phyloP scores from a whole-genome alignment of 2,797 vertebrate genomes.

The Menidia menidia region DNA sequence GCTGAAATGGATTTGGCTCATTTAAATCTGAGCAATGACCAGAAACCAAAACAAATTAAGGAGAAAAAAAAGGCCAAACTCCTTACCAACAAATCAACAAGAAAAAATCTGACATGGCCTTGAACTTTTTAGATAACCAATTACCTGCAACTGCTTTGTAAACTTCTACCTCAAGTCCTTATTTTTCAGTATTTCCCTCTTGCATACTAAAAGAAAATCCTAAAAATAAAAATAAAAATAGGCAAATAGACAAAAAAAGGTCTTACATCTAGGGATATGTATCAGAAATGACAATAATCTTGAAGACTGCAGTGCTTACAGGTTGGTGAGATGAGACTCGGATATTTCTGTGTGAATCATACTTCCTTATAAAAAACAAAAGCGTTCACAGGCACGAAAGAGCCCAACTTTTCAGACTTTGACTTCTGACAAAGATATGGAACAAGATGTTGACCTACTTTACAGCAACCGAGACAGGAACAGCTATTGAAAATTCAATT shows the following conservation, averaged over 20 bases:
- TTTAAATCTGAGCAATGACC: neutral
- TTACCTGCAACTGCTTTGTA: slow-evolving; percentile 27
- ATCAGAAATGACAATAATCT: slow-evolving; percentile 7
- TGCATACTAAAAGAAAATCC: slow-evolving; percentile 1
- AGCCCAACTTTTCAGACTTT: slow-evolving; percentile 26
- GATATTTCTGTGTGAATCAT: slow-evolving; percentile 35
- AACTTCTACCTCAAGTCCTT: slow-evolving; percentile 23
- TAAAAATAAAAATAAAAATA: neutral
- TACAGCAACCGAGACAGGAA: slow-evolving; percentile 37
- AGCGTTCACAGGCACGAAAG: slow-evolving; percentile 36
- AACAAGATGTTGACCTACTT: slow-evolving; percentile 69
- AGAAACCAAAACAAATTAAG: slow-evolving; percentile 18
- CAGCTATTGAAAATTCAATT: slow-evolving; percentile 52
- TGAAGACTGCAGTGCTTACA: slow-evolving; percentile 2
- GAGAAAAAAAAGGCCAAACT: slow-evolving; percentile 9
- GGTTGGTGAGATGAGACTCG: slow-evolving; percentile 2
- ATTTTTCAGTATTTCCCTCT: neutral
- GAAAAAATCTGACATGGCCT: slow-evolving; percentile 37
- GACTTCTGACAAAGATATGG: slow-evolving; percentile 31
- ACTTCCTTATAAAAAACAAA: slow-evolving; percentile 33
- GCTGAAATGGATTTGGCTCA: slow-evolving; percentile 7
- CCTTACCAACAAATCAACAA: neutral
- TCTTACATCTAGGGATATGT: neutral
- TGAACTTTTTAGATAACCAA: slow-evolving; percentile 25
- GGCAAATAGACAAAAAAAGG: slow-evolving; percentile 12